Base-by-base conservation (phyloP, 2,888 invertebrate species). In the Drosophila emarginata region DNA sequence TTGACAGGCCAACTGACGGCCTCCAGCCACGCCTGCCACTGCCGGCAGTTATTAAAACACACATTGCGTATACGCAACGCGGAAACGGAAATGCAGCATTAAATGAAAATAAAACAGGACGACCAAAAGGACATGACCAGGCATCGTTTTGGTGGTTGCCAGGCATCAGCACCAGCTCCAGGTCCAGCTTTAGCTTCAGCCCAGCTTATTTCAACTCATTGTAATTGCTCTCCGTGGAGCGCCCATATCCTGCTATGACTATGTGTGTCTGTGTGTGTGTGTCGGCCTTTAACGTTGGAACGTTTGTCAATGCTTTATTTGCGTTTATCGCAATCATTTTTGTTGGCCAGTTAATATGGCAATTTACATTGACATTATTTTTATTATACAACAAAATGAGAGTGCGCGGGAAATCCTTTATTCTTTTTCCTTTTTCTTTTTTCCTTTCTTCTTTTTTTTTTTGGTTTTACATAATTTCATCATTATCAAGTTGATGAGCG, bases 341-440 rank as follows among this genome's bases (percentile, higher is more conserved):
- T 71, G 72, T 71, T 69, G 72, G 66, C 57, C 74, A 67, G 76
- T 84, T 84, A 85, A 86, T 84, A 80, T 76, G 83, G 76, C 86
- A 86, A 86, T 86, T 86, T 80, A 84, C 80, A 75, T 86, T 76
- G 69, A 77, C 77, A 83, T 83, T 83, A 83, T 77, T 83, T 85
- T 83, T 80, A 82, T 75, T 77, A 61, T 64, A 60, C 64, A 59
- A 32, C 39, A 60, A 36, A 14, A 59, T 28, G 64, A 73, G 26
- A 61, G 60, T 61, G 11, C 56, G 62, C 40, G 32, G 53, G 59
- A 71, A 70, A 71, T 71, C 64, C 64, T 64, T 64, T 71, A 52
- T 39, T 39, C 39, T 15, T 32, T 57, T 14, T 32, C 11, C 2
- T 56, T 26, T 39, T 57, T 15, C 26, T 50, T 14, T 3, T 7